Conservation (phyloP, 2,113 vertebrate species). For the Neolamprologus fasciatus region DNA sequence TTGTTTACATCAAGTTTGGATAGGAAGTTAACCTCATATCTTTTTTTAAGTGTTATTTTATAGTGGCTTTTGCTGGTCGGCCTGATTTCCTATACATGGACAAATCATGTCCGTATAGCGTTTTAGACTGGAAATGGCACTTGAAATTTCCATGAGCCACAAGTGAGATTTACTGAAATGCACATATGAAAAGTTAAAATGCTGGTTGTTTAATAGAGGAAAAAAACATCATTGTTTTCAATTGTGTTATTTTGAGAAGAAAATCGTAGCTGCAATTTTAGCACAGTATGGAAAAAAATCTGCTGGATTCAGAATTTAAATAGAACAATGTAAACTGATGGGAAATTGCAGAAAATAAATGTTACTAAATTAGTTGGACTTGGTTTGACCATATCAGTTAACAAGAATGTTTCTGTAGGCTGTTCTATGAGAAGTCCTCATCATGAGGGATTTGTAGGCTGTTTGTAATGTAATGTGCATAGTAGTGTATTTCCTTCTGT, state of each 20-base stretch:
- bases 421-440: conserved; percentile 20
- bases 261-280: background rate
- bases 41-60: background rate
- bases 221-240: background rate
- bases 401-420: background rate
- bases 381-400: background rate
- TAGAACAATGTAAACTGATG: background rate
- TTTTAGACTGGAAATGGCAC: background rate
- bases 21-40: background rate
- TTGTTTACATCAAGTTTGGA: conserved; percentile 47
- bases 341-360: background rate
- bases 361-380: background rate
- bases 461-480: conserved; percentile 27
- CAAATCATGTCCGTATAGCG: background rate
- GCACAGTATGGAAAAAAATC: background rate
- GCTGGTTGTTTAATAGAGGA: conserved; percentile 11
- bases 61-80: background rate
- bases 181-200: conserved; percentile 1
- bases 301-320: conserved; percentile 16
- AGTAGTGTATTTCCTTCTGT: conserved; percentile 42
- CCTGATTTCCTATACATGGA: background rate
- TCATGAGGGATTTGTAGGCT: conserved; percentile 12
- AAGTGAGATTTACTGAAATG: conserved; percentile 10
- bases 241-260: conserved; percentile 10
- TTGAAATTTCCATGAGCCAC: background rate